Evolutionary conservation across 2,888 invertebrate genomes (phyloP).

Genomic region (Phaedon cochleariae): DNA sequence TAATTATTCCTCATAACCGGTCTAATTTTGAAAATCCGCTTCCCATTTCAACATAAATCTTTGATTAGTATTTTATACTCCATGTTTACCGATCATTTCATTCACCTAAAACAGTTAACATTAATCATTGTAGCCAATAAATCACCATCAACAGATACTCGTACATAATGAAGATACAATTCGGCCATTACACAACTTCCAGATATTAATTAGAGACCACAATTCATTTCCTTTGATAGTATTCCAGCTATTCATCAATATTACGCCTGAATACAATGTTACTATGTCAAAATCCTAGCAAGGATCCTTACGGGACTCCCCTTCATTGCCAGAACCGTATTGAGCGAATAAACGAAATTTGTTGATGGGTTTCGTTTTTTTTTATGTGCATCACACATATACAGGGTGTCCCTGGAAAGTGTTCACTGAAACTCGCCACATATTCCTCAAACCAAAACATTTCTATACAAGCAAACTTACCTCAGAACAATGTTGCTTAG

Average conservation of each 20-base stretch:
- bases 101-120: neutral
- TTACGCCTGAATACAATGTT: slow-evolving; percentile 30
- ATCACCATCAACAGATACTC: slow-evolving; percentile 22
- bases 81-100: neutral
- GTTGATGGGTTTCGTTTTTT: too few relatives aligned
- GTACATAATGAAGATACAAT: slow-evolving; percentile 29
- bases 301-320: slow-evolving; percentile 20
- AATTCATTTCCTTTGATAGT: slow-evolving; percentile 30
- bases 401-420: too few relatives aligned
- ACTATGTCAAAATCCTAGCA: slow-evolving; percentile 23
- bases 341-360: neutral
- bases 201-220: slow-evolving; percentile 34
- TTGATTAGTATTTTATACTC: neutral
- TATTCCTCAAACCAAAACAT: too few relatives aligned
- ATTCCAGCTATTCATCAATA: slow-evolving; percentile 37
- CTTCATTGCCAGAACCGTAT: neutral
- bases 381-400: too few relatives aligned
- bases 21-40: neutral
- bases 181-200: slow-evolving; percentile 25
- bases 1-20: neutral
- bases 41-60: neutral
- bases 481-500: too few relatives aligned
- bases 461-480: too few relatives aligned
- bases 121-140: slow-evolving; percentile 16
- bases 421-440: too few relatives aligned